Evolutionary conservation across 2,113 vertebrate species (phyloP), one percentile per base, ranked within the genome.

Genomic region (Apaloderma vittatum): DNA sequence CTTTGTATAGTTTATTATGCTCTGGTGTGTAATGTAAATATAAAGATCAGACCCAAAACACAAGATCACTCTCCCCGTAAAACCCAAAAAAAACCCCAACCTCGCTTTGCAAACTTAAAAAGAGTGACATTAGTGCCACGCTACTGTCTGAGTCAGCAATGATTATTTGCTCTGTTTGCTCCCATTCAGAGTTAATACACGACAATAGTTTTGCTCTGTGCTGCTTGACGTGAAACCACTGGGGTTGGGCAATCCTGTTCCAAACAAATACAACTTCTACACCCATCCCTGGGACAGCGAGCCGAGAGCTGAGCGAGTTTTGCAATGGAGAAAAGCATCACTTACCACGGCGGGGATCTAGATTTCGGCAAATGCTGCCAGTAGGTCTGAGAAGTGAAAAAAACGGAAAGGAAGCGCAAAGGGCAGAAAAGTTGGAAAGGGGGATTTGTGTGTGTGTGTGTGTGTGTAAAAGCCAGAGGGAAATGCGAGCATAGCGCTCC

Each of bases 331-430:
- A 88, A 96, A 95, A 96, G 90, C 63, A 87, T 93, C 81, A 98
- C 98, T 98, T 98, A 98, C 98, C 98, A 87, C 89, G 71, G 90
- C 94, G 95, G 97, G 98, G 95, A 83, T 95, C 97, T 97, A 98
- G 95, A 91, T 97, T 97, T 97, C 98, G 84, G 98, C 94, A 93
- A 96, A 96, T 84, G 96, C 96, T 97, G 97, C 95, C 98, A 96
- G 97, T 83, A 91, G 95, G 81, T 95, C 92, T 94, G 97, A 97
- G 96, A 93, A 97, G 85, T 88, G 90, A 93, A 91, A 90, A 95
- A 94, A 95, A 30, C 92, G 96, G 88, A 89, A 94, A 88, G 94
- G 89, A 98, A 97, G 72, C 90, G 70, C 79, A 43, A 84, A 77
- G 97, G 89, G 70, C 78, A 74, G 93, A 96, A 40, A 97, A 97